Base-by-base conservation (phyloP, 2,888 invertebrate genomes). In the Eretmocerus hayati region DNA sequence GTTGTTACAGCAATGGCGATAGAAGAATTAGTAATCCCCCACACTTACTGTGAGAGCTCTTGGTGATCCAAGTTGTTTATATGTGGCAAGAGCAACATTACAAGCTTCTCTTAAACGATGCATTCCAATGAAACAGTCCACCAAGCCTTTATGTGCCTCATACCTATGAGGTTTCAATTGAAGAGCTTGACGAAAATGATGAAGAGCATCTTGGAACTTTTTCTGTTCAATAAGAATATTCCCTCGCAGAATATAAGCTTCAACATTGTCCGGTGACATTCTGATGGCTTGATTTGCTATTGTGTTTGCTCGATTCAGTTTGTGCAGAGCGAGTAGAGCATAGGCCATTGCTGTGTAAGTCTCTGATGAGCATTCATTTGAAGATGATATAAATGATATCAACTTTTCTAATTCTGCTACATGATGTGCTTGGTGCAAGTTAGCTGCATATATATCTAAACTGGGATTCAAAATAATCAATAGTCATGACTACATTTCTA, bases 341-440 rank as follows among this genome's bases (percentile, higher is more conserved):
- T 87, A 87, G 2, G 86, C 87, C 67, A 86, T 76, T 0, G 85
- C 83, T 44, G 87, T 80, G 82, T 88, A 90, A 48, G 85, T 81
- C 62, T 86, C 85, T 4, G 83, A 76, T 2, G 76, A 75, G 44
- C 75, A 75, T 57, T 83, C 78, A 46, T 75, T 74, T 13, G 72
- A 64, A 31, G 73, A 67, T 5, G 71, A 68, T 40, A 75, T 65
- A 44, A 74, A 69, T 38, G 75, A 74, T 38, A 79, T 75, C n/a
- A 84, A 68, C 61, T 77, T 78, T 64, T 84, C 84, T 47, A 84
- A 68, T 46, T 84, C 84, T 42, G 75, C 72, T 5, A 75, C 63
- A 55, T 78, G 76, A 52, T 79, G 79, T 55, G 80, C 80, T 59
- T 77, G 76, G 41, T 76, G 76, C 42, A 81, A 72, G 23, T 83